phyloP scores from a whole-genome alignment of 2,888 invertebrate genomes.

The Omphaloscelis lunosa region DNA sequence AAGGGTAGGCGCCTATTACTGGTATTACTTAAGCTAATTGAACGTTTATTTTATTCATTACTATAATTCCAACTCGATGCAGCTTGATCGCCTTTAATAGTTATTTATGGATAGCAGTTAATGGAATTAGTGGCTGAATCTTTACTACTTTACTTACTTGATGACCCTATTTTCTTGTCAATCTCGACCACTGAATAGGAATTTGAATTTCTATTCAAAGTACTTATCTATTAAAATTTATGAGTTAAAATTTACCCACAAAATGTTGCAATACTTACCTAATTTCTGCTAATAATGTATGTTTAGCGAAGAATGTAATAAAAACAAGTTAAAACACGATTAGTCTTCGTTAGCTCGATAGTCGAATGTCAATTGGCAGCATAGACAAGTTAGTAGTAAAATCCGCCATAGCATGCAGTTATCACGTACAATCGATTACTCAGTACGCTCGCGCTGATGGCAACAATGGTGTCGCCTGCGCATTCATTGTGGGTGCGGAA shows the following conservation, averaged over 20 bases:
- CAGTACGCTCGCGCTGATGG: slow-evolving; percentile 41
- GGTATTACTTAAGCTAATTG: slow-evolving; percentile 60
- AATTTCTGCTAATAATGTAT: background rate
- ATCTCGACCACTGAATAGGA: slow-evolving; percentile 20
- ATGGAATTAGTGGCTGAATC: slow-evolving; percentile 26
- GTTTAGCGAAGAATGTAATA: background rate
- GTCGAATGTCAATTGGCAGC: slow-evolving; percentile 20
- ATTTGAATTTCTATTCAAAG: background rate
- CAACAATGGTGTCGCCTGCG: slow-evolving; percentile 70
- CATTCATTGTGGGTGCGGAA: slow-evolving; percentile 79
- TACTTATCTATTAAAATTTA: background rate
- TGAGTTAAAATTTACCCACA: background rate
- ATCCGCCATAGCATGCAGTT: slow-evolving; percentile 44
- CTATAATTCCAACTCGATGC: slow-evolving; percentile 27
- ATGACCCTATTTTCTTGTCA: slow-evolving; percentile 41
- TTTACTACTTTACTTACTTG: slow-evolving; percentile 5
- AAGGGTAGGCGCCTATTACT: slow-evolving; percentile 58
- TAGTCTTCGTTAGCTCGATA: background rate
- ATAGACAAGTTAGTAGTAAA: slow-evolving; percentile 45
- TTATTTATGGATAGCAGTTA: slow-evolving; percentile 39
- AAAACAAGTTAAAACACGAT: slow-evolving; percentile 15
- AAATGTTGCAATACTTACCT: background rate
- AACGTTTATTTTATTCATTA: slow-evolving; percentile 45
- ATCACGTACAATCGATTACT: slow-evolving; percentile 61
- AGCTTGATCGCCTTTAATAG: slow-evolving; percentile 20